Percentiles rank a stretch among this genome's conserved stretches.
phyloP scores from a whole-genome alignment of 1,140 invertebrate species.

The Rhopalosiphum padi region DNA sequence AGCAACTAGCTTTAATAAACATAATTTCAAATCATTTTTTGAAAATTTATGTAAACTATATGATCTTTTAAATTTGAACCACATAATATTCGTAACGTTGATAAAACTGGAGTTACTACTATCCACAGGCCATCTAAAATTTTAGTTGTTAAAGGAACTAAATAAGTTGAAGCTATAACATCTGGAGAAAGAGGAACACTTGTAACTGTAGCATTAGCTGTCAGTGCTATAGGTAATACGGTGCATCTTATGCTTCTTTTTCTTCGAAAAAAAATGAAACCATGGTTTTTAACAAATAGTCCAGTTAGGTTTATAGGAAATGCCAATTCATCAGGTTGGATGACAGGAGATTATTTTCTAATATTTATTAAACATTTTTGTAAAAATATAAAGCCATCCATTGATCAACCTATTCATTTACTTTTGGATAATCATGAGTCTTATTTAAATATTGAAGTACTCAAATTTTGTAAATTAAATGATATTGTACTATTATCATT shows the following conservation, averaged over 20 bases:
- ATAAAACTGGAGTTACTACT: conserved; percentile 66
- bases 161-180: conserved; percentile 64
- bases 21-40: neutral
- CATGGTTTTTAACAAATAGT: neutral
- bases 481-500: neutral
- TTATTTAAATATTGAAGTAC: conserved; percentile 55
- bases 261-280: conserved; percentile 23
- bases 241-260: neutral
- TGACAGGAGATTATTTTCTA: conserved; percentile 61
- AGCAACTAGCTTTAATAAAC: neutral
- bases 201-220: neutral
- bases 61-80: neutral
- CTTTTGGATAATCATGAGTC: conserved; percentile 61
- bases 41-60: neutral
- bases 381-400: conserved; percentile 60
- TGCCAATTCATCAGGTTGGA: conserved; percentile 2
- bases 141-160: conserved; percentile 63
- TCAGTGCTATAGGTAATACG: neutral
- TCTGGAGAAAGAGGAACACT: conserved; percentile 63
- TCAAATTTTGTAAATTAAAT: neutral
- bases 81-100: conserved; percentile 64
- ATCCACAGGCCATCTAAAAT: conserved; percentile 65
- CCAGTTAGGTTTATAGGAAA: neutral
- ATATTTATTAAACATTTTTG: conserved; percentile 63
- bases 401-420: conserved; percentile 32